Evolutionary conservation across 2,888 invertebrate genomes (phyloP).

Genomic region (Leucania comma): DNA sequence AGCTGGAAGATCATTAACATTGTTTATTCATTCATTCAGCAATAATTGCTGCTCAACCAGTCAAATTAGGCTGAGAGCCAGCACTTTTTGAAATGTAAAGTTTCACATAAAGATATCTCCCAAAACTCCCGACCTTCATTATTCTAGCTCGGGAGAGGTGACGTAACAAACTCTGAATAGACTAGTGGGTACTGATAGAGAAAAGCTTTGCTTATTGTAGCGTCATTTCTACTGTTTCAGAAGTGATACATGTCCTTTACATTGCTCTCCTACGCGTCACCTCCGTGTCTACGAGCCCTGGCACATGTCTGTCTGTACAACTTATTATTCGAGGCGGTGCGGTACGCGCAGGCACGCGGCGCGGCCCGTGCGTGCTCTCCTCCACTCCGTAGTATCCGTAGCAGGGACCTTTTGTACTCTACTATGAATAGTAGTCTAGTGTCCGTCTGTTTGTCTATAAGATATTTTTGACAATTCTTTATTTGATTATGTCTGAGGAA

Average conservation of each 20-base stretch:
- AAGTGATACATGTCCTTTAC: not conserved
- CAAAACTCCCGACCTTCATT: not conserved
- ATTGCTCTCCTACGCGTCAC: not conserved
- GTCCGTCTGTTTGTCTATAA: slow-evolving; percentile 4
- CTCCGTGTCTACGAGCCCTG: not conserved
- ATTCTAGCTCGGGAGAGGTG: not conserved
- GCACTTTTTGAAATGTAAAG: not conserved
- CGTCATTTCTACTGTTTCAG: not conserved
- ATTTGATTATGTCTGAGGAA: no score
- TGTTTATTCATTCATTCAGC: no score
- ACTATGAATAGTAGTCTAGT: not conserved
- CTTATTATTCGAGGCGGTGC: slow-evolving; percentile 41
- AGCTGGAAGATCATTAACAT: no score
- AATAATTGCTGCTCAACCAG: no score
- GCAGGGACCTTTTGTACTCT: not conserved
- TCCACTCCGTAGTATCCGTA: slow-evolving; percentile 1
- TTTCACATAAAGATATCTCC: not conserved
- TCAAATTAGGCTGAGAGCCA: not conserved
- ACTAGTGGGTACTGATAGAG: not conserved
- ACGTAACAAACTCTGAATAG: not conserved
- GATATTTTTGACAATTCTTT: not conserved
- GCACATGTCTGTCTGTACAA: not conserved
- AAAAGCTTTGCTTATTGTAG: not conserved
- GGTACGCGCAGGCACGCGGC: slow-evolving; percentile 50
- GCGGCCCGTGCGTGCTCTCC: slow-evolving; percentile 20